A percentile compares a stretch with the other conserved stretches of the same genome.
phyloP scores from a whole-genome alignment of 30 jellyfish, hydroid and myxozoan genomes.

The Cassiopea xamachana region DNA sequence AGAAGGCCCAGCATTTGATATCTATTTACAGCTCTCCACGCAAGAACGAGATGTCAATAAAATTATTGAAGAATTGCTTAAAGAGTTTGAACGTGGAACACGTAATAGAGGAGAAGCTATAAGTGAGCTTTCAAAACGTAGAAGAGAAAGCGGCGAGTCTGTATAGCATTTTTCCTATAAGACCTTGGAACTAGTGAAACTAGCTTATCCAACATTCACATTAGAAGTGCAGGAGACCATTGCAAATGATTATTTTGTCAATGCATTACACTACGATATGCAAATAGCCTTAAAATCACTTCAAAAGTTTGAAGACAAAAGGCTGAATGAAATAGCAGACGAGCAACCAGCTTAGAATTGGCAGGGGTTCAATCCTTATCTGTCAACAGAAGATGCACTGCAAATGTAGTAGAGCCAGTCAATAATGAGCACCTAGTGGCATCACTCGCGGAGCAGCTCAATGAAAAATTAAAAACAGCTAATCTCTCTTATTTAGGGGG shows the following conservation, averaged over 20 bases:
- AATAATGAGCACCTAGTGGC: not conserved
- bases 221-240: not conserved
- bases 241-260: slow-evolving; percentile 22
- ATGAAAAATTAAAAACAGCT: too few species aligned
- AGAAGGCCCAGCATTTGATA: slow-evolving; percentile 17
- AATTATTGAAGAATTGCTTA: not conserved
- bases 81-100: slow-evolving; percentile 11
- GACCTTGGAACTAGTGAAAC: slow-evolving; percentile 4
- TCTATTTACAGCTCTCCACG: not conserved
- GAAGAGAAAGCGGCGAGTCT: slow-evolving; percentile 1
- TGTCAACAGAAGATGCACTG: not conserved
- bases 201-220: slow-evolving; percentile 12
- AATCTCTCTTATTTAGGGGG: too few species aligned
- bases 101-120: slow-evolving; percentile 12
- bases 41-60: not conserved
- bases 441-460: not conserved
- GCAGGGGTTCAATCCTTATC: not conserved
- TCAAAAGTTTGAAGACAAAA: not conserved
- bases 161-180: not conserved
- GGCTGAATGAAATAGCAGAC: not conserved
- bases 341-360: not conserved
- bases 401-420: not conserved
- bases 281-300: slow-evolving; percentile 2
- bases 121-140: not conserved
- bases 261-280: not conserved